Evolutionary conservation across 2,888 invertebrate species (phyloP), one percentile per base, ranked within the genome.

Genomic region (Slavum lentiscoides): DNA sequence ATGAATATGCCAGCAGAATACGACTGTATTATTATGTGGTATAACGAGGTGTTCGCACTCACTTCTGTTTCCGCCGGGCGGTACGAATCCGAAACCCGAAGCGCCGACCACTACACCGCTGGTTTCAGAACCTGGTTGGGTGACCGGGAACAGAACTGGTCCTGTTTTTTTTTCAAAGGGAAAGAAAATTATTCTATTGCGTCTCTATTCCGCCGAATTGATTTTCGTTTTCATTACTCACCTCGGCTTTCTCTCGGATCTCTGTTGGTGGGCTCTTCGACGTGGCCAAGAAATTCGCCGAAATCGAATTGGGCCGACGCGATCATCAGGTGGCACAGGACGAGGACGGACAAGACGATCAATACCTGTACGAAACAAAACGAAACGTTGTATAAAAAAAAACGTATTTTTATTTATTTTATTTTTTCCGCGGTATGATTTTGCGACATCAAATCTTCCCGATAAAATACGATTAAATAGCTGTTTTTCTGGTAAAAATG

Each of bases 81-180:
- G 82, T 30, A 83, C 83, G 75, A 83, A 83, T 77, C 83, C 83
- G 62, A 73, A 83, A 19, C 83, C 83, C 0, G 83, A 83, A 69
- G 83, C 83, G 43, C 83, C 83, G 15, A 83, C 82, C 66, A 82
- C 49, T 21, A 83, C 83, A 49, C 83, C 83, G 64, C 83, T 83
- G 15, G 83, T 82, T 21, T 82, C 83, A 3, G 74, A 61, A 39
- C 82, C 82, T 9, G 82, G 76, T 17, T 80, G 82, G 23, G 82
- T 82, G 53, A 30, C 55, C 19, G 83, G 83, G 23, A 83, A 83
- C 61, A 69, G 30, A 4, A 83, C 82, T 19, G 83, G 83, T 49
- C 83, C 83, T 83, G 23, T 23, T 43, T 59, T 61, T 30, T 30
- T 30, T 30, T 30, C 30, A 30, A 30, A 30, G 1, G 30, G 30